Percentiles rank a stretch among this genome's conserved stretches.
Evolutionary conservation across 2,113 vertebrate species (phyloP).

Genomic region (Gulo gulo): DNA sequence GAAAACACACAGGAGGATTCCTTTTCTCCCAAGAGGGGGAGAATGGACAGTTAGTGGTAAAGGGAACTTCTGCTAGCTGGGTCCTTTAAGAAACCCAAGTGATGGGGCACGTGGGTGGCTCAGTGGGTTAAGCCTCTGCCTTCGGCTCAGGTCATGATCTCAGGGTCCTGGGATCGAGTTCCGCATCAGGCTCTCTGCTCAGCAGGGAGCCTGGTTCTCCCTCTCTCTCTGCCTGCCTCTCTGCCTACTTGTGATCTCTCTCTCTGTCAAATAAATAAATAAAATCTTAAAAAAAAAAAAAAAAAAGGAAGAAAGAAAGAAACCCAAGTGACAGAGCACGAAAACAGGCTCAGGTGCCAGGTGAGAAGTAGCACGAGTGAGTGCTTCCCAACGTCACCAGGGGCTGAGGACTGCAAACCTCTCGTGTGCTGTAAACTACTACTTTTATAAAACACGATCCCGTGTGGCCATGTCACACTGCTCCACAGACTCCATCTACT

Average conservation of each 20-base stretch:
- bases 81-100: neutral
- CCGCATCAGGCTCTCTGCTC: too few relatives aligned
- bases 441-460: neutral
- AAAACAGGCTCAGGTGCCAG: neutral
- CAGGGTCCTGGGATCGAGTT: too few relatives aligned
- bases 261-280: too few relatives aligned
- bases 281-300: too few relatives aligned
- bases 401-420: neutral
- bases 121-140: too few relatives aligned
- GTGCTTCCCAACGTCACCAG: neutral
- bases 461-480: neutral
- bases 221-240: too few relatives aligned
- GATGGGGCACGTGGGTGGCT: too few relatives aligned
- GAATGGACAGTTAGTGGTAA: neutral
- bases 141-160: too few relatives aligned
- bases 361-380: accelerated
- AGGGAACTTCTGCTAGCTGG: neutral
- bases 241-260: too few relatives aligned
- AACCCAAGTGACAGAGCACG: neutral
- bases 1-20: neutral
- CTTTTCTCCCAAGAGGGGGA: neutral
- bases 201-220: too few relatives aligned
- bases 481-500: neutral
- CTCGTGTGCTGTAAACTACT: neutral
- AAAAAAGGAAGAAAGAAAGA: neutral